Conservation (phyloP, 2,113 vertebrate species). For the Oncorhynchus masou region DNA sequence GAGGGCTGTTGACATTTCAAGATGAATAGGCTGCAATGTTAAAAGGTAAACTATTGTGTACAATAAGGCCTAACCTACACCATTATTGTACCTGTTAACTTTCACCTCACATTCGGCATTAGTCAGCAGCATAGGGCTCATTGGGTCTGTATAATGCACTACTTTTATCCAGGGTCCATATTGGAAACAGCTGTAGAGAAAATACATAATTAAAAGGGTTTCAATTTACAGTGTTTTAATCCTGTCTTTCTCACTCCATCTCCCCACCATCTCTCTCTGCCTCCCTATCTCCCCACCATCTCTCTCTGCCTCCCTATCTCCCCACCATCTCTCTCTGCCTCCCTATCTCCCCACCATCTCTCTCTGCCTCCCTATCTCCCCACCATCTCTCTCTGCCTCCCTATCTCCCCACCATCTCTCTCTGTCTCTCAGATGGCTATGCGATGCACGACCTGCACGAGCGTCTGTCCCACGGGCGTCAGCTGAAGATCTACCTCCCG, state of each 20-base stretch:
- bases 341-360: too few relatives aligned
- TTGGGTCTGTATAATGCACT: too few relatives aligned
- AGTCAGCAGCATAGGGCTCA: too few relatives aligned
- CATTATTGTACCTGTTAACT: too few relatives aligned
- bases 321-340: background rate
- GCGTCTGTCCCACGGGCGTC: constrained; percentile 44
- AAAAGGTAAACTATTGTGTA: too few relatives aligned
- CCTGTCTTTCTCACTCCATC: background rate
- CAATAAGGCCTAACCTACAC: too few relatives aligned
- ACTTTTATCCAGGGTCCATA: too few relatives aligned
- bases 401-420: background rate
- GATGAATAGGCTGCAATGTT: too few relatives aligned
- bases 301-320: background rate
- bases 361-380: background rate
- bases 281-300: background rate
- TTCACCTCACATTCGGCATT: too few relatives aligned
- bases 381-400: background rate
- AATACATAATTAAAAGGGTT: background rate
- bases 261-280: background rate
- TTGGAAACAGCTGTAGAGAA: background rate
- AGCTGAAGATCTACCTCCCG: constrained; percentile 54
- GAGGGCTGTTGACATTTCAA: too few relatives aligned
- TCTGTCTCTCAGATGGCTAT: constrained; percentile 39
- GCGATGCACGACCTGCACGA: constrained; percentile 24
- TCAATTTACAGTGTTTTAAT: too few relatives aligned